Percentiles rank a stretch among this genome's conserved stretches.
Evolutionary conservation across 1,140 invertebrate species (phyloP).

Genomic region (Drosophila mayri): DNA sequence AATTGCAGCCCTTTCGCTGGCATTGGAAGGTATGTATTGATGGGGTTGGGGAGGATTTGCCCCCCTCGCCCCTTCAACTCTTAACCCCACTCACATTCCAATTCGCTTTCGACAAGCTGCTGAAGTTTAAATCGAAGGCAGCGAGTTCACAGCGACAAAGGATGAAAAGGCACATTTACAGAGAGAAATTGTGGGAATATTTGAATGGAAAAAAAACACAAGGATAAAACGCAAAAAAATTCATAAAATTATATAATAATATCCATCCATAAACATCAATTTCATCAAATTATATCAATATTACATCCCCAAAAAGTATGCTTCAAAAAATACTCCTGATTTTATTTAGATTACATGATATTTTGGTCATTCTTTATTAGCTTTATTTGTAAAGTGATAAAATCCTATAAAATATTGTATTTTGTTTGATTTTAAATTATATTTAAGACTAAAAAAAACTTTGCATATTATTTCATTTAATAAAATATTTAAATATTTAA

Average conservation of each 20-base stretch:
- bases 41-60: background rate
- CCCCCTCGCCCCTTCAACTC: constrained; percentile 3
- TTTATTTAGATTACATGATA: too few species aligned
- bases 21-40: constrained; percentile 35
- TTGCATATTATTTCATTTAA: too few species aligned
- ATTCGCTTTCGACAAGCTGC: constrained; percentile 49
- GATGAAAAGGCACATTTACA: background rate
- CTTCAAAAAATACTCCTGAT: background rate
- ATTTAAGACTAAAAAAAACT: too few species aligned
- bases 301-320: background rate
- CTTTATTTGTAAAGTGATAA: background rate
- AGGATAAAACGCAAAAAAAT: background rate
- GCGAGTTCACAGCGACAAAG: constrained; percentile 15
- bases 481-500: too few species aligned
- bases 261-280: background rate
- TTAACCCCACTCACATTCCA: constrained; percentile 28
- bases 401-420: too few species aligned
- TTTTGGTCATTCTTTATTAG: background rate
- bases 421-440: too few species aligned
- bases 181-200: background rate
- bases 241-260: background rate
- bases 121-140: constrained; percentile 55
- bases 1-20: constrained; percentile 70
- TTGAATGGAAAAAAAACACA: background rate
- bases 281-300: background rate